These are phyloP conservation scores for Rhysida immarginata DNA, from an alignment of 1,140 invertebrate species.

Conservation along the genomic window DNA sequence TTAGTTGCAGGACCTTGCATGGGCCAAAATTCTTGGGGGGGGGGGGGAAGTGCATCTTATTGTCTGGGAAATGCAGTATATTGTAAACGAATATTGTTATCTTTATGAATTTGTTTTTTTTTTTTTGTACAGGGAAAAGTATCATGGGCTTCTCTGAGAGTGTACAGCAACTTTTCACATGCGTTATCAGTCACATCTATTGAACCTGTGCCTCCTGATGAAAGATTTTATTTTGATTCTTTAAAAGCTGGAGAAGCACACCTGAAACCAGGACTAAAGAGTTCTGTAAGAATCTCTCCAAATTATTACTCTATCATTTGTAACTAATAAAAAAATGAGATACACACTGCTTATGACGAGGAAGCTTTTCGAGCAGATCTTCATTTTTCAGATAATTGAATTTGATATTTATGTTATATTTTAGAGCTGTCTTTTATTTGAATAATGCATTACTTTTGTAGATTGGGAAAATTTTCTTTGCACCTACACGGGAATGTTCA, in stretches of 20 bases:
- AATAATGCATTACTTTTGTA: constrained; percentile 20
- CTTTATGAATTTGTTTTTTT: constrained; percentile 1
- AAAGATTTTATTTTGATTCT: constrained; percentile 24
- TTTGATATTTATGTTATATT: no score
- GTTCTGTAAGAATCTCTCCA: constrained; percentile 14
- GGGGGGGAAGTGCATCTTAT: no score
- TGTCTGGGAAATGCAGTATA: neutral
- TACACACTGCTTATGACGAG: no score
- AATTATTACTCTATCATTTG: no score
- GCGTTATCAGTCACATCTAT: constrained; percentile 45
- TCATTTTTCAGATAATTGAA: no score
- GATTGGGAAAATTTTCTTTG: constrained; percentile 46
- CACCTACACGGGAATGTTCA: constrained; percentile 49
- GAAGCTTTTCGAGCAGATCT: no score
- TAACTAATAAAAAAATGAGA: no score
- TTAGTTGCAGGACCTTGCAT: no score
- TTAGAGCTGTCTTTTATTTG: no score
- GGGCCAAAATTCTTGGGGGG: no score
- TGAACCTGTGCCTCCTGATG: constrained; percentile 35
- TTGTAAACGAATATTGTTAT: neutral
- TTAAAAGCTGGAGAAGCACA: constrained; percentile 13
- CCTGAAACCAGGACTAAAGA: constrained; percentile 27
- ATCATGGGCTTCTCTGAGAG: constrained; percentile 49
- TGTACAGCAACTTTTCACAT: constrained; percentile 55
- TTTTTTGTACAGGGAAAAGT: constrained; percentile 50